Evolutionary conservation across 2,888 invertebrate species (phyloP), one percentile per base, ranked within the genome.

Genomic region (Limnephilus rhombicus): DNA sequence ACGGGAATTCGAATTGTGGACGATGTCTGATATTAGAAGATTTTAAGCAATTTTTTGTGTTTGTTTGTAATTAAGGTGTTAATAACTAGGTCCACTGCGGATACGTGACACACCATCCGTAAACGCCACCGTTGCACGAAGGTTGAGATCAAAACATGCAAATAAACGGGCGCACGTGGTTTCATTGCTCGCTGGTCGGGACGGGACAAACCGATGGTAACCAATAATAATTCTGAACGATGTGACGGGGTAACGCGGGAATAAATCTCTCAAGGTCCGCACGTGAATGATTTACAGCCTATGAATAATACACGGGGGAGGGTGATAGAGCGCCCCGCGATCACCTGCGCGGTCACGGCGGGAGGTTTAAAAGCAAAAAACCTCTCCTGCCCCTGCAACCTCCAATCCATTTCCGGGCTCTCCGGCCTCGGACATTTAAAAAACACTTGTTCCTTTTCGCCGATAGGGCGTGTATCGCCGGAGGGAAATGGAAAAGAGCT

Each of bases 221-320:
- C 41, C 41, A 45, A 86, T 45, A 86, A 86, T 86, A 86, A 86
- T 86, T 86, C 86, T 24, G 86, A 86, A 86, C 86, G 86, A 45
- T 86, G n/a, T 49, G 41, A 37, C 83, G 86, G 45, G 68, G 83
- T 90, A 90, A 83, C 90, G 31, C 83, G 83, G 68, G 68, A 31
- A 90, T 90, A 90, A 90, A 90, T 90, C 90, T 90, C 49, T 82
- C 83, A 90, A 83, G 53, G 31, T 49, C 90, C 68, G 37, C 90
- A 29, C 83, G 83, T 49, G 90, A 82, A 90, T 90, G 90, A 90
- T 90, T 83, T 83, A 90, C 90, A 31, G 83, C 90, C 90, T 37
- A 90, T 90, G 90, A 90, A 90, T 90, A 90, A 90, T 83, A 90
- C 90, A 90, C 45, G 83, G 41, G 31, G 90, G 34, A 53, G 83